Evolutionary conservation across 2,113 vertebrate genomes (phyloP).

Genomic region (Dicerorhinus sumatrensis): DNA sequence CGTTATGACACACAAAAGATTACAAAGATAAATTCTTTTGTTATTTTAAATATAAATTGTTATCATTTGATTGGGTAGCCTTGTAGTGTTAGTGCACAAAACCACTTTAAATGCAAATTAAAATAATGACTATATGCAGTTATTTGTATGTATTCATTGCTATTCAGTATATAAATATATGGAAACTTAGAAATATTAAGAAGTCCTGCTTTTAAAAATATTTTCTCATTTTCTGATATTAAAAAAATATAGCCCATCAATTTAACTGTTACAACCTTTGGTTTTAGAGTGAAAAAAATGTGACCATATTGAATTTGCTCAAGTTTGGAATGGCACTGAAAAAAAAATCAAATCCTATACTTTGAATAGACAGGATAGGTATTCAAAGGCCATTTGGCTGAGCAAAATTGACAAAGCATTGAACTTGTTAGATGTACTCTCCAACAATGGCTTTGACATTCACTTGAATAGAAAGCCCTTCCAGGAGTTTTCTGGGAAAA

Average conservation of each 20-base stretch:
- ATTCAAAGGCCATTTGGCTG: not conserved
- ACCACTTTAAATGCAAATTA: slow-evolving; percentile 72
- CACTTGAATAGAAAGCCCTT: not conserved
- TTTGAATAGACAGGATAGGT: not conserved
- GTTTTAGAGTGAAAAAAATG: not conserved
- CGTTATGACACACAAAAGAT: slow-evolving; percentile 40
- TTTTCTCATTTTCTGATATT: slow-evolving; percentile 13
- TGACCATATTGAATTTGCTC: not conserved
- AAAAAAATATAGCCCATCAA: not conserved
- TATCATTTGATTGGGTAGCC: slow-evolving; percentile 26
- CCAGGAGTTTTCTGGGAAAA: not conserved
- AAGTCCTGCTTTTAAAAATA: not conserved
- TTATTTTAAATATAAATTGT: slow-evolving; percentile 57
- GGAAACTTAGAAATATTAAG: not conserved
- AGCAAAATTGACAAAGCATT: not conserved
- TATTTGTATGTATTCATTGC: slow-evolving; percentile 15
- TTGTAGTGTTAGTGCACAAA: slow-evolving; percentile 53
- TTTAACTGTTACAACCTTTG: not conserved
- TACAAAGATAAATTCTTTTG: slow-evolving; percentile 47
- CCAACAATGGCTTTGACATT: not conserved
- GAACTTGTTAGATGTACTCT: not conserved
- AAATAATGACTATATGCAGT: not conserved
- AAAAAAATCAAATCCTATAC: not conserved
- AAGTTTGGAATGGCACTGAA: not conserved
- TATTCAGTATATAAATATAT: not conserved